These are phyloP conservation scores for Strigamia transsilvanica DNA, from an alignment of 2,888 invertebrate species.

Conservation along the genomic window DNA sequence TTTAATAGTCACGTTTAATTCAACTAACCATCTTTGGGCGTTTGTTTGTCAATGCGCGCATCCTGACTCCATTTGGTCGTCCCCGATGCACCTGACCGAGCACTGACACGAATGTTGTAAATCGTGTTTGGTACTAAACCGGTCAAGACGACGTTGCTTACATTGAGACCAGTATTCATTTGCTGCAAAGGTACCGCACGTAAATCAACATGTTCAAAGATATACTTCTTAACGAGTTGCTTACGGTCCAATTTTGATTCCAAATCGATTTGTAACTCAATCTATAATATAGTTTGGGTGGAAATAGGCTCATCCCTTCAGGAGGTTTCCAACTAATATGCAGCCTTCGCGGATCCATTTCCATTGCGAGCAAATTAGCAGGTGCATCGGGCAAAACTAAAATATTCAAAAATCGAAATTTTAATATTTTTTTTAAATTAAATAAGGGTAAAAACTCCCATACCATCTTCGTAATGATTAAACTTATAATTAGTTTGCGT, in stretches of 20 bases:
- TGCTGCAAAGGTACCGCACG: neutral
- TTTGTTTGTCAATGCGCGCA: constrained; percentile 17
- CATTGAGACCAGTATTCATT: constrained; percentile 27
- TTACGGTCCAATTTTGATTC: constrained; percentile 51
- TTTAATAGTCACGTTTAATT: neutral
- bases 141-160: neutral
- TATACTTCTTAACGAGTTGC: neutral
- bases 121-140: constrained; percentile 46
- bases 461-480: constrained; percentile 39
- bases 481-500: neutral
- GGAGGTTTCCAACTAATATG: constrained; percentile 24
- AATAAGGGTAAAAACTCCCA: neutral
- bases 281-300: constrained; percentile 32
- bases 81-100: constrained; percentile 19
- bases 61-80: constrained; percentile 18
- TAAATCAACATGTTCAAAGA: neutral
- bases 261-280: constrained; percentile 32
- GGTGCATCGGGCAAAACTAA: constrained; percentile 51
- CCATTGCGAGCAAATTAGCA: neutral
- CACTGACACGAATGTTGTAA: constrained; percentile 24
- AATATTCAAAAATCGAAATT: neutral
- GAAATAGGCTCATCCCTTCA: constrained; percentile 43
- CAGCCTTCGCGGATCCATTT: constrained; percentile 23
- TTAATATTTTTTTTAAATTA: neutral
- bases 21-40: constrained; percentile 38